Conservation (phyloP, 2,888 invertebrate genomes). For the Campaea margaritaria region DNA sequence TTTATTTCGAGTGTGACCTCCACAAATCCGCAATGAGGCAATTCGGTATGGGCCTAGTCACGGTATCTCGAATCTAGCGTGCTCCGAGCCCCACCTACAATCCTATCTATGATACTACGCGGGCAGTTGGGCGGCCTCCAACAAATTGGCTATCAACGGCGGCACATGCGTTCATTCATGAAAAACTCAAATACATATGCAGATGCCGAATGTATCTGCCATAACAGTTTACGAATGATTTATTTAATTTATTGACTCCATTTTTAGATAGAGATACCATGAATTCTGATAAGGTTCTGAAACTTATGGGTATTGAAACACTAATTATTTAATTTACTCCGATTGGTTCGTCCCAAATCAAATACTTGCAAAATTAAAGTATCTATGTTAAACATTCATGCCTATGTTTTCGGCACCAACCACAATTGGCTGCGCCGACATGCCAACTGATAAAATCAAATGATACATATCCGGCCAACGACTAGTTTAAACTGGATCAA, state of each 20-base stretch:
- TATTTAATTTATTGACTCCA: constrained; percentile 23
- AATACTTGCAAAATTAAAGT: background rate
- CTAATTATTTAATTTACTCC: background rate
- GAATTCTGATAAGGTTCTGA: constrained; percentile 7
- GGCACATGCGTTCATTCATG: constrained; percentile 48
- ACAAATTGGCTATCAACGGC: constrained; percentile 44
- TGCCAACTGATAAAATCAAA: constrained; percentile 5
- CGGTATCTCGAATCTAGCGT: constrained; percentile 15
- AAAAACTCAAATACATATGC: constrained; percentile 43
- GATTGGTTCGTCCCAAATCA: background rate
- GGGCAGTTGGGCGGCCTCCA: constrained; percentile 44
- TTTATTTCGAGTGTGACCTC: constrained; percentile 19
- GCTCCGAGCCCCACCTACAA: constrained; percentile 19
- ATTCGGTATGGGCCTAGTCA: constrained; percentile 20
- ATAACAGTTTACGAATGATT: constrained; percentile 24
- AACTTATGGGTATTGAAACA: constrained; percentile 10
- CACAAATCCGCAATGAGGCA: constrained; percentile 15
- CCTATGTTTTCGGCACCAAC: background rate
- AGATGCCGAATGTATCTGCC: constrained; percentile 32
- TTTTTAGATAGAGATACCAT: constrained; percentile 16
- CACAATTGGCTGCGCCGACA: background rate
- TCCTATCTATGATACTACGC: constrained; percentile 39
- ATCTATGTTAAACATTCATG: too few relatives aligned
- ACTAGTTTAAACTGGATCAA: constrained; percentile 12
- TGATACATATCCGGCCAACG: background rate